Evolutionary conservation across 2,113 vertebrate genomes (phyloP).

Genomic region (Salvator merianae): DNA sequence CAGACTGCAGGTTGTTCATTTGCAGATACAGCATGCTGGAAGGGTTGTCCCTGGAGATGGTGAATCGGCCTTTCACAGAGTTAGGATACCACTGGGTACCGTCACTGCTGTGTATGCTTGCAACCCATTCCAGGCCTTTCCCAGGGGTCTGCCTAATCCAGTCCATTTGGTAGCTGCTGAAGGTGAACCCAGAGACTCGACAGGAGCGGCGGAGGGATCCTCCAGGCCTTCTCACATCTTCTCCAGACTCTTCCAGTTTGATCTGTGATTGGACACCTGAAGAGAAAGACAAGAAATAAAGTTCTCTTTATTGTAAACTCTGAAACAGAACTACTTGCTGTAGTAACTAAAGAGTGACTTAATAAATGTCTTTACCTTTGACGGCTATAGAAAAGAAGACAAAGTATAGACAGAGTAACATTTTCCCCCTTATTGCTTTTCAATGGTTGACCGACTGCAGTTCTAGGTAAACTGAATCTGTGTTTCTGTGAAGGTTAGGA

Average conservation of each 20-base stretch:
- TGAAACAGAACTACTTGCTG: too few relatives aligned
- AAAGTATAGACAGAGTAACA: too few relatives aligned
- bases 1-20: background rate
- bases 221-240: background rate
- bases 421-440: too few relatives aligned
- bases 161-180: fast-evolving
- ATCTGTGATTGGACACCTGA: constrained; percentile 6
- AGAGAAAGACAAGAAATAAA: background rate
- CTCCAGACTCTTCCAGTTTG: constrained; percentile 14
- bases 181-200: constrained; percentile 37
- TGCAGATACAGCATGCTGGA: background rate
- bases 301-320: too few relatives aligned
- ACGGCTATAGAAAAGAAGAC: too few relatives aligned
- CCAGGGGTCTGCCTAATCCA: constrained; percentile 65
- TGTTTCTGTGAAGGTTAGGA: too few relatives aligned
- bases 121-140: constrained; percentile 44
- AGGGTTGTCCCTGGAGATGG: background rate
- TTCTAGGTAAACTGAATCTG: too few relatives aligned
- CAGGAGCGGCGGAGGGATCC: background rate
- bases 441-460: too few relatives aligned
- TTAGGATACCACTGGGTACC: too few relatives aligned
- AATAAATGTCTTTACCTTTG: too few relatives aligned
- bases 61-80: background rate
- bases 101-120: fast-evolving
- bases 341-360: too few relatives aligned